Conservation (phyloP, 2,797 vertebrate genomes). For the Hippopotamyrus pictus region DNA sequence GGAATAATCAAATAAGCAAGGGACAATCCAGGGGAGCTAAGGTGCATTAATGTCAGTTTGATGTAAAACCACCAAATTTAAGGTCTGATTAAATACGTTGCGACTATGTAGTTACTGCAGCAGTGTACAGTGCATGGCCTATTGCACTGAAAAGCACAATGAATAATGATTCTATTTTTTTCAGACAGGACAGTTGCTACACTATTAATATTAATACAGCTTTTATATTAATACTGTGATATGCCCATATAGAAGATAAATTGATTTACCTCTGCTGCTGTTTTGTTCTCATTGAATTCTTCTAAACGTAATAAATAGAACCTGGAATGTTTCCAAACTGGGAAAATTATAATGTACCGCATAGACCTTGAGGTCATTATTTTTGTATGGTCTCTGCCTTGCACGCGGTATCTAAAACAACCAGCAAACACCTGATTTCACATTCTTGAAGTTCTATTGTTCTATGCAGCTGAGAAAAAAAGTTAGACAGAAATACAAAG, state of each 20-base stretch:
- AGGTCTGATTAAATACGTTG: not conserved
- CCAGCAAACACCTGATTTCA: not conserved
- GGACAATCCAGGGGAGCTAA: not conserved
- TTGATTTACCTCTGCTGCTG: slow-evolving; percentile 4
- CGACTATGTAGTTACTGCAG: not conserved
- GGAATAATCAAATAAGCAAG: not conserved
- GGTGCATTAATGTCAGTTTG: not conserved
- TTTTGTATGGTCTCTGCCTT: not conserved
- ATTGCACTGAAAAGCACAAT: not conserved
- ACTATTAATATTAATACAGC: slow-evolving; percentile 20
- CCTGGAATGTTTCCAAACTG: slow-evolving; percentile 11
- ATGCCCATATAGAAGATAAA: slow-evolving; percentile 5
- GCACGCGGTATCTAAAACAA: not conserved
- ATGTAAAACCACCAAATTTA: not conserved
- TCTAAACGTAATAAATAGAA: slow-evolving; percentile 6
- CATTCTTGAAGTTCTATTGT: not conserved
- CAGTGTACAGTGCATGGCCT: slow-evolving; percentile 5
- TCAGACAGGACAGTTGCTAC: not conserved
- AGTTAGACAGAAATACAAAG: not conserved
- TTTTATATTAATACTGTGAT: slow-evolving; percentile 12
- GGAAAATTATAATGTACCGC: not conserved
- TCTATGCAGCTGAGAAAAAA: not conserved
- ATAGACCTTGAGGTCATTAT: not conserved
- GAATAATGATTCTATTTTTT: slow-evolving; percentile 15
- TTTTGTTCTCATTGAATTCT: slow-evolving; percentile 13